These are phyloP conservation scores for Panopea generosa DNA, from an alignment of 2,888 invertebrate genomes.

Conservation along the genomic window DNA sequence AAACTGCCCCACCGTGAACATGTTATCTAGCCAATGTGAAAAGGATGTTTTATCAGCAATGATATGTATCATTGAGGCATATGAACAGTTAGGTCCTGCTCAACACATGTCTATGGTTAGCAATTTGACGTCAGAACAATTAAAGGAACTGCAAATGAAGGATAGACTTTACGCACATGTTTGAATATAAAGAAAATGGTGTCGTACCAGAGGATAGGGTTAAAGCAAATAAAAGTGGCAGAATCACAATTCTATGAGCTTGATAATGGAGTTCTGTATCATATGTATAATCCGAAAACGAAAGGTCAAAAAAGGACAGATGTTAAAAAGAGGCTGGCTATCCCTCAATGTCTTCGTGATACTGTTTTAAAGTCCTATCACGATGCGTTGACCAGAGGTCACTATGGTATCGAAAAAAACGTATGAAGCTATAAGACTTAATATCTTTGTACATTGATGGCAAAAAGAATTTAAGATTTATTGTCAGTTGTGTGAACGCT, in stretches of 20 bases:
- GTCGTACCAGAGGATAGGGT: constrained; percentile 31
- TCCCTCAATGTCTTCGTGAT: constrained; percentile 26
- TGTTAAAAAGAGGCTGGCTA: constrained; percentile 17
- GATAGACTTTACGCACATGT: constrained; percentile 35
- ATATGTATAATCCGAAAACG: constrained; percentile 12
- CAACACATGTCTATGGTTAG: no score
- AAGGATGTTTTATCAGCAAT: no score
- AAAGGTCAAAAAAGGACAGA: background rate
- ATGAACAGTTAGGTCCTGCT: no score
- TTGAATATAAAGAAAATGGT: constrained; percentile 25
- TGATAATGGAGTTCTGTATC: constrained; percentile 43
- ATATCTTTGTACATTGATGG: constrained; percentile 37
- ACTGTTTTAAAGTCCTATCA: constrained; percentile 43
- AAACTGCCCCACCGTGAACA: no score
- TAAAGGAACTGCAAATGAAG: constrained; percentile 27
- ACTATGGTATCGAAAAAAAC: constrained; percentile 34
- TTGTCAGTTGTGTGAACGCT: constrained; percentile 16
- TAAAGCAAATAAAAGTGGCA: constrained; percentile 3
- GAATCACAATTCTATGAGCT: constrained; percentile 38
- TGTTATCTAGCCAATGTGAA: no score
- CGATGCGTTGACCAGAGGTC: constrained; percentile 35
- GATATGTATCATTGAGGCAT: no score
- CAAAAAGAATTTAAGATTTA: constrained; percentile 28
- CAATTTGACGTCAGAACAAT: background rate
- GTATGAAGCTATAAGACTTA: constrained; percentile 13